Base-by-base conservation (phyloP, 2,888 invertebrate species). In the Hirudinaria manillensis region DNA sequence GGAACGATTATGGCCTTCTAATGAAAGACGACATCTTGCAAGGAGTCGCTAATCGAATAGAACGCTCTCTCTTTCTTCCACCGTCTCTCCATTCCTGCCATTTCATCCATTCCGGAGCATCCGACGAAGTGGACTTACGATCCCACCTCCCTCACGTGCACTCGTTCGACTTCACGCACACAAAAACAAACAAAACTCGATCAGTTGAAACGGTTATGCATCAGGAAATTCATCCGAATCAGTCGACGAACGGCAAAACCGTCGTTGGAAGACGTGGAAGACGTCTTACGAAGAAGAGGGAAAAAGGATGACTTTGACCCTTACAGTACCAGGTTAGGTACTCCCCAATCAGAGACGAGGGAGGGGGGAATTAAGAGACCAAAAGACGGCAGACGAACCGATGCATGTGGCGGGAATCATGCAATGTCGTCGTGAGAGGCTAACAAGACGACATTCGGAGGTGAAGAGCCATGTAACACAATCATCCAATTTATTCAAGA, bases 361-460 rank as follows among this genome's bases (percentile, higher is more conserved):
- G 75, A 73, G 71, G 27, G 75, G 45, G 16, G 45, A 45, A 45
- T 16, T 45, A 45, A 61, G 66, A 53, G 55, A 75, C 16, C 24
- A 65, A 29, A 51, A 74, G 73, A 29, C 29, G 29, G 53, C 38
- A 51, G 51, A 65, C 13, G 27, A n/a, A 36, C 34, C 7, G 36
- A 66, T 61, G 72, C 72, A 66, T 45, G n/a, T 36, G 70, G 38
- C 45, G 55, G 32, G 72, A 70, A 45, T 72, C 72, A 72, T 56
- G 72, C 72, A 24, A 72, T 53, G 72, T 1, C 29, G 32, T 72
- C 55, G 34, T 72, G 27, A 72, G 29, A 24, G 72, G 72, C 53
- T 72, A 72, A 72, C 55, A 72, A 53, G 53, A 16, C 32, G 72
- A 45, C 53, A 45, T 72, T 45, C 55, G 3, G 21, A 36, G 72